These are phyloP conservation scores for Macaca nemestrina DNA, from an alignment of 2,113 vertebrate genomes.

Conservation along the genomic window DNA sequence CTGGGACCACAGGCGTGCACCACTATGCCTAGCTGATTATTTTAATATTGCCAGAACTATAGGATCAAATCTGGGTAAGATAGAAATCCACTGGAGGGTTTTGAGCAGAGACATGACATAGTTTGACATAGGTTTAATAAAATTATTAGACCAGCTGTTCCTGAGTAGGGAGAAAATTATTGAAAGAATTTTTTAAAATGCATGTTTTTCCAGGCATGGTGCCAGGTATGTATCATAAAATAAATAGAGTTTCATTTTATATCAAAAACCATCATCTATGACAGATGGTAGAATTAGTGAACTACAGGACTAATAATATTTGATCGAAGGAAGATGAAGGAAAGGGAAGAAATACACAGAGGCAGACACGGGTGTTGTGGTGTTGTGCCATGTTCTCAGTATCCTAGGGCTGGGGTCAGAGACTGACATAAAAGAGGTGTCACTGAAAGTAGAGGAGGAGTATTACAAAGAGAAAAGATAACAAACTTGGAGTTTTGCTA, in stretches of 20 bases:
- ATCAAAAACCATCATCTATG: not conserved
- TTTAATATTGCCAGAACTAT: not conserved
- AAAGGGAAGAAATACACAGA: not conserved
- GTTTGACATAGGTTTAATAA: not conserved
- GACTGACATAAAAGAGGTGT: not conserved
- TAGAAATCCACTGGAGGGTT: not conserved
- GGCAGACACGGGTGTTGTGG: rapidly evolving
- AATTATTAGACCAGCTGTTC: not conserved
- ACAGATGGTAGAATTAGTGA: not conserved
- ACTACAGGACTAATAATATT: not conserved
- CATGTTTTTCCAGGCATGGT: not conserved
- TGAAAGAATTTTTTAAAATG: not conserved
- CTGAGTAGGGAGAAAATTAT: not conserved
- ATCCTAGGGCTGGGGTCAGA: not conserved
- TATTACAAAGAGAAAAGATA: not conserved
- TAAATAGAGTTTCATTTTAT: not conserved
- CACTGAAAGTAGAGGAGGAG: not conserved
- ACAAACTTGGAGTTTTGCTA: not conserved
- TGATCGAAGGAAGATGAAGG: not conserved
- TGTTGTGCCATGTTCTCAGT: rapidly evolving
- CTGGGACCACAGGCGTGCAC: not conserved
- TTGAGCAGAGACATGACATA: not conserved
- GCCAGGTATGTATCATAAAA: not conserved
- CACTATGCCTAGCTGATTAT: not conserved
- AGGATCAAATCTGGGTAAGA: not conserved